Conservation (phyloP, 2,113 vertebrate species). For the Cinclus mexicanus region DNA sequence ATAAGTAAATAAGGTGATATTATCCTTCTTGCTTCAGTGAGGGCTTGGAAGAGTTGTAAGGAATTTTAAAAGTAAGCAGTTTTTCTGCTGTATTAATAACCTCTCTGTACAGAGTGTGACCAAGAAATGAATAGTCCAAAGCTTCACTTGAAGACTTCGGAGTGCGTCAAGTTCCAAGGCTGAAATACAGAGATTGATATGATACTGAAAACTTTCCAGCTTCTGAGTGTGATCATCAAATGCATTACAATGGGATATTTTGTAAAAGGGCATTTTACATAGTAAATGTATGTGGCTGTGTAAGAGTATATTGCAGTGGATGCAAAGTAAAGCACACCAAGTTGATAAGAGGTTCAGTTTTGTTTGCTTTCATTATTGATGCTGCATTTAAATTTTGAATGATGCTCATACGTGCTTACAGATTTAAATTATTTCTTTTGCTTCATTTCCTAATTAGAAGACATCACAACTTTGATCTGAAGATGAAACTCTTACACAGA, state of each 20-base stretch:
- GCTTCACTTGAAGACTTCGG: background rate
- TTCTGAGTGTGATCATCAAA: background rate
- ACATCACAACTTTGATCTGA: background rate
- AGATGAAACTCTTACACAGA: background rate
- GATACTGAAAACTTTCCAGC: background rate
- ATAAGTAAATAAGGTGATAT: background rate
- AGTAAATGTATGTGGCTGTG: background rate
- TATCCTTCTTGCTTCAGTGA: background rate
- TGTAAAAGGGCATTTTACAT: background rate
- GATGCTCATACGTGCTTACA: background rate
- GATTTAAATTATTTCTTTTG: background rate
- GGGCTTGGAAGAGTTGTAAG: background rate
- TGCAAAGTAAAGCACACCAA: background rate
- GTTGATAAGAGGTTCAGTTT: background rate
- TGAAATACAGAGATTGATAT: background rate
- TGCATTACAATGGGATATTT: background rate
- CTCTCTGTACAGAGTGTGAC: background rate
- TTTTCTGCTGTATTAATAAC: background rate
- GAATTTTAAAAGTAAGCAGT: background rate
- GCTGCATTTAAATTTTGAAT: background rate
- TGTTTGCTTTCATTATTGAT: background rate
- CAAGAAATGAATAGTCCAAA: background rate
- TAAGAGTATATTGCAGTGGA: background rate
- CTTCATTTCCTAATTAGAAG: background rate
- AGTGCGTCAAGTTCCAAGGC: background rate